Conservation (phyloP, 64 coral and sea anemone genomes). For the Hydrozoanthus tunicans region DNA sequence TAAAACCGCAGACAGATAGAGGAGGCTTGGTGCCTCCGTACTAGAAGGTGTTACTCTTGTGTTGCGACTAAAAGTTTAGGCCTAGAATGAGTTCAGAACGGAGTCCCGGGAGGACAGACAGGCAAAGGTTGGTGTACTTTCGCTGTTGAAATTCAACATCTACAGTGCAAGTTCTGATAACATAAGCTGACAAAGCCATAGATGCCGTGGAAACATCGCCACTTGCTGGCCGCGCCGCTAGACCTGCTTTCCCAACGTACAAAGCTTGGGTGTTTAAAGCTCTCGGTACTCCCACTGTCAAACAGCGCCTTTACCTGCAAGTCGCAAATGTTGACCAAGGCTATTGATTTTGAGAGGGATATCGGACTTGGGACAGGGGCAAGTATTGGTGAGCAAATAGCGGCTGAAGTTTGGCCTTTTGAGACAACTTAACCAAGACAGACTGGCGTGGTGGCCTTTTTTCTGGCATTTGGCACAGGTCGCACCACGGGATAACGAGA, state of each 20-base stretch:
- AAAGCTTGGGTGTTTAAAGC: conserved; percentile 47
- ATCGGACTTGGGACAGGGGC: conserved; percentile 22
- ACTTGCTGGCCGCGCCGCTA: conserved; percentile 25
- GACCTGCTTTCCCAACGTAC: not conserved
- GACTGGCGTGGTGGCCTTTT: conserved; percentile 24
- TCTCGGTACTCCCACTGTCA: conserved; percentile 61
- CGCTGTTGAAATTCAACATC: conserved; percentile 41
- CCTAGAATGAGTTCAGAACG: conserved; percentile 61
- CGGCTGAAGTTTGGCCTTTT: conserved; percentile 12
- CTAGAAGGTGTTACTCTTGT: conserved; percentile 46
- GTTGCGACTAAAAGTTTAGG: conserved; percentile 56
- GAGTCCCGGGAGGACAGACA: conserved; percentile 62
- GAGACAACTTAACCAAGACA: not conserved
- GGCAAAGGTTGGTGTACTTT: not conserved
- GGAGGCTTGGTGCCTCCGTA: not conserved
- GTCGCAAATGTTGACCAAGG: conserved; percentile 29
- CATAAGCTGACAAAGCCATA: not conserved
- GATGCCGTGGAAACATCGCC: conserved; percentile 57
- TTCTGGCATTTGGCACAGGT: conserved; percentile 6
- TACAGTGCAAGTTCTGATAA: conserved; percentile 8
- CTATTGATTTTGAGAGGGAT: conserved; percentile 6
- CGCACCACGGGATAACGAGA: not conserved
- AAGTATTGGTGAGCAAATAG: conserved; percentile 3
- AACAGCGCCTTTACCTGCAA: conserved; percentile 42
- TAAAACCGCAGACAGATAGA: conserved; percentile 40